Conservation (phyloP, 2,113 vertebrate species). For the Nannobrachium achirus region DNA sequence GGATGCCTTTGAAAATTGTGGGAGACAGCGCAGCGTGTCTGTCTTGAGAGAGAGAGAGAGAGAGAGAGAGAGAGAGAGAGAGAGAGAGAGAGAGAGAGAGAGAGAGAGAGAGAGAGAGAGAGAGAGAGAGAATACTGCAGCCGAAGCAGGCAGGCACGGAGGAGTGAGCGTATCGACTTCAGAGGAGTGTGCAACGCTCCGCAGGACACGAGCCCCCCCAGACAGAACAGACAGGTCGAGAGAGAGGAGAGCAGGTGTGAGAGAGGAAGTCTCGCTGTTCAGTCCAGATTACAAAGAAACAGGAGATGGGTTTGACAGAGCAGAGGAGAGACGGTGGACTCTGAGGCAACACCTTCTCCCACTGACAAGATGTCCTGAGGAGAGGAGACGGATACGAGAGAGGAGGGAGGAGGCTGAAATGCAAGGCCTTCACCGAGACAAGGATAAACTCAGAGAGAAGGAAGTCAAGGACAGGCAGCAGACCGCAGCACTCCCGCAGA, state of each 20-base stretch:
- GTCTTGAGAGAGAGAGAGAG: not conserved
- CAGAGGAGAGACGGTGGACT: constrained; percentile 28
- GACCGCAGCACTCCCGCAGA: constrained; percentile 18
- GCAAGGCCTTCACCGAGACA: constrained; percentile 31
- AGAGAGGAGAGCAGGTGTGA: constrained; percentile 44
- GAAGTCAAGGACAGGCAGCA: constrained; percentile 24
- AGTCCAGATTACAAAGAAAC: constrained; percentile 29
- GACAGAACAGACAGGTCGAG: constrained; percentile 28
- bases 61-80: not conserved
- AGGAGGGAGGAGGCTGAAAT: constrained; percentile 1
- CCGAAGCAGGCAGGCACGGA: constrained; percentile 2
- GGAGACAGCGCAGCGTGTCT: too few relatives aligned
- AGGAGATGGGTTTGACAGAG: constrained; percentile 27
- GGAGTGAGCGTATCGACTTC: constrained; percentile 10
- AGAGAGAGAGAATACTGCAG: not conserved
- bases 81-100: not conserved
- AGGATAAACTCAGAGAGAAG: constrained; percentile 25
- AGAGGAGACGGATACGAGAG: constrained; percentile 31
- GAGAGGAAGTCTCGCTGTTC: constrained; percentile 21
- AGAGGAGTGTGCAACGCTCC: constrained; percentile 9
- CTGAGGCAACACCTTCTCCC: constrained; percentile 32
- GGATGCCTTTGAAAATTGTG: too few relatives aligned
- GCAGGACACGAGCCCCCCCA: constrained; percentile 25
- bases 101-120: not conserved
- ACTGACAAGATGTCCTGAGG: constrained; percentile 37